phyloP scores from a whole-genome alignment of 2,888 invertebrate genomes.

The Plebejus argus region DNA sequence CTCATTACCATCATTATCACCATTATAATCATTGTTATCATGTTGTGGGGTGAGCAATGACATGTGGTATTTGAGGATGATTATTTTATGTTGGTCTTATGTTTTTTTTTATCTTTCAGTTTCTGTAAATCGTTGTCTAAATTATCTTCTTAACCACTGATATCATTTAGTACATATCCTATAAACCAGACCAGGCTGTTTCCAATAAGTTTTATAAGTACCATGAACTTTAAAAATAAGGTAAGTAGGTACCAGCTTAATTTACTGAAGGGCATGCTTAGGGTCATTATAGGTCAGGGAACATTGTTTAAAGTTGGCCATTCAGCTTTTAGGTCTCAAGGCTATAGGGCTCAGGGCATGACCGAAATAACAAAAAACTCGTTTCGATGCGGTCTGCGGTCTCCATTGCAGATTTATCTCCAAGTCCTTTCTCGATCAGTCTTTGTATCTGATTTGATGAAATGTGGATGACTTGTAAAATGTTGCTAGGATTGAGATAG shows the following conservation, averaged over 20 bases:
- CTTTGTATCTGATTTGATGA: background rate
- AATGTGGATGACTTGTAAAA: background rate
- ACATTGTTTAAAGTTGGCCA: background rate
- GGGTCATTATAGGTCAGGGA: background rate
- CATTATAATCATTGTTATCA: no score
- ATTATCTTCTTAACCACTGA: no score
- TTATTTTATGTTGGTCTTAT: no score
- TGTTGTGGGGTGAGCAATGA: no score
- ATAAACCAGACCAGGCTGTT: no score
- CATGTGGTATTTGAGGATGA: no score
- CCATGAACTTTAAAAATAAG: background rate
- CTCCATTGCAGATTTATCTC: constrained; percentile 11
- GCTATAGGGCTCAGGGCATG: constrained; percentile 20
- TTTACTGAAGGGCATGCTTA: background rate
- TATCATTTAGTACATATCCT: no score
- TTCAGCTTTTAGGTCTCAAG: constrained; percentile 20
- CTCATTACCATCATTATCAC: no score
- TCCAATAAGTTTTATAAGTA: background rate
- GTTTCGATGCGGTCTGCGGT: background rate
- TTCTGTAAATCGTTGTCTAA: no score
- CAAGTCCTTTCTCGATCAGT: constrained; percentile 3
- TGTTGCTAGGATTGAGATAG: background rate
- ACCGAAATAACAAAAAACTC: constrained; percentile 30
- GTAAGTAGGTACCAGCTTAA: background rate
- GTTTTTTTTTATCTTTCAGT: no score